Evolutionary conservation across 2,113 vertebrate species (phyloP).

Genomic region (Dascyllus trimaculatus): DNA sequence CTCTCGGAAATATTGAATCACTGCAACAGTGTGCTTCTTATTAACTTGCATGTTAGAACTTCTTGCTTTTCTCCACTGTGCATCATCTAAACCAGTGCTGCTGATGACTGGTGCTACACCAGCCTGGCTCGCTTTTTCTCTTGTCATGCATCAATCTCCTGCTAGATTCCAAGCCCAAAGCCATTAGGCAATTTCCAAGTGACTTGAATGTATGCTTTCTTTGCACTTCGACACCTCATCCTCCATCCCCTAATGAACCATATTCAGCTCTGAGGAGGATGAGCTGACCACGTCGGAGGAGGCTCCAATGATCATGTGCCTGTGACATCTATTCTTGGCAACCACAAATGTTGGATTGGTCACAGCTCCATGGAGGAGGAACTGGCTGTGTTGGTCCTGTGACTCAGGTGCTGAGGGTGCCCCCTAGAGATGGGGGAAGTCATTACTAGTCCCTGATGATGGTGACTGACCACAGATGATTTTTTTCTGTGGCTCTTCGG

Average conservation of each 20-base stretch:
- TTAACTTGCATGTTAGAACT: slow-evolving; percentile 1
- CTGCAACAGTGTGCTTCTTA: neutral
- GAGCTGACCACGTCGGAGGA: slow-evolving; percentile 64
- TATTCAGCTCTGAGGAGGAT: slow-evolving; percentile 48
- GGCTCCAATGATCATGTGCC: slow-evolving; percentile 70
- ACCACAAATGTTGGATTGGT: slow-evolving; percentile 66
- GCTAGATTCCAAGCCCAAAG: neutral
- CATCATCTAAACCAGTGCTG: neutral
- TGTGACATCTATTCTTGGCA: slow-evolving; percentile 76
- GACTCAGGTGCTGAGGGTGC: slow-evolving; percentile 76
- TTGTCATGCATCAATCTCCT: neutral
- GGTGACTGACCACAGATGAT: slow-evolving; percentile 12
- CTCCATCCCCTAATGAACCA: slow-evolving; percentile 28
- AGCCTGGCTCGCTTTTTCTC: neutral
- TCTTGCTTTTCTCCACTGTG: neutral
- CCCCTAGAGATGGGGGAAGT: slow-evolving; percentile 77
- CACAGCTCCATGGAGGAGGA: slow-evolving; percentile 41
- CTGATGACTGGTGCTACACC: neutral
- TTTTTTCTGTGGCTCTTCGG: slow-evolving; percentile 22
- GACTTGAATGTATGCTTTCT: slow-evolving; percentile 26
- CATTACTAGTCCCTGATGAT: slow-evolving; percentile 57
- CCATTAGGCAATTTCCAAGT: slow-evolving; percentile 50
- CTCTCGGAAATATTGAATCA: neutral
- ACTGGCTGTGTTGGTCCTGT: slow-evolving; percentile 44
- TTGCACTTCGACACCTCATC: slow-evolving; percentile 33